Evolutionary conservation across 1,140 invertebrate genomes (phyloP), one percentile per base, ranked within the genome.

Genomic region (Alviniconcha marisindica): DNA sequence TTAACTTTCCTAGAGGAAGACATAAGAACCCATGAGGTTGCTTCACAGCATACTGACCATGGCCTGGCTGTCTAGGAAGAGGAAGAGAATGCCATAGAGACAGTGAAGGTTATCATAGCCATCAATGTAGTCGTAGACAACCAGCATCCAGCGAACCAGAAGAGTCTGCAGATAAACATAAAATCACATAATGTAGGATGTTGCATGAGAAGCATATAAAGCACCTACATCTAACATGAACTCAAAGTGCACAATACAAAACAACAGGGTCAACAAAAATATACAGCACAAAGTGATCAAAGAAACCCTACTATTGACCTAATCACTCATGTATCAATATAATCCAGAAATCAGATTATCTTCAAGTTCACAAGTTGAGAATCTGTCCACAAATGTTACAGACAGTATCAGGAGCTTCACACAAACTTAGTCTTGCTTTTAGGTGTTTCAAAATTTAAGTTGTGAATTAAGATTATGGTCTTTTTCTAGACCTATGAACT

Each of bases 121-220:
- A n/a, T 92, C 89, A 18, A 92, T 88, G 73, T 89, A 87, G 80
- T 92, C 91, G 85, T 87, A 91, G 3, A 90, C 84, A 0, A 91
- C 85, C 10, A 91, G 74, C n/a, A 91, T 87, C 89, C 90, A 90
- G 15, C 90, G 83, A 15, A 91, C 51, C 69, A 91, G 78, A 71
- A 90, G 42, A 33, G 82, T 83, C 91, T 91, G 83, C 10, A 86
- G 84, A 42, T 74, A 69, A 85, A 36, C 28, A 78, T 0, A 54
- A 77, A 21, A 76, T 51, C 44, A 48, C 18, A 48, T 48, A 48
- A n/a, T n/a, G n/a, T n/a, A n/a, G n/a, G n/a, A n/a, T n/a, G n/a
- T n/a, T n/a, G n/a, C n/a, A n/a, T n/a, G n/a, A 66, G 60, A 66
- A 38, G 14, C 69, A 73, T 18, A 42, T 73, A n/a, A n/a, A n/a